Percentiles rank a stretch among this genome's conserved stretches.
These are phyloP conservation scores for Sitobion miscanthi DNA, from an alignment of 1,140 invertebrate species.

Conservation along the genomic window DNA sequence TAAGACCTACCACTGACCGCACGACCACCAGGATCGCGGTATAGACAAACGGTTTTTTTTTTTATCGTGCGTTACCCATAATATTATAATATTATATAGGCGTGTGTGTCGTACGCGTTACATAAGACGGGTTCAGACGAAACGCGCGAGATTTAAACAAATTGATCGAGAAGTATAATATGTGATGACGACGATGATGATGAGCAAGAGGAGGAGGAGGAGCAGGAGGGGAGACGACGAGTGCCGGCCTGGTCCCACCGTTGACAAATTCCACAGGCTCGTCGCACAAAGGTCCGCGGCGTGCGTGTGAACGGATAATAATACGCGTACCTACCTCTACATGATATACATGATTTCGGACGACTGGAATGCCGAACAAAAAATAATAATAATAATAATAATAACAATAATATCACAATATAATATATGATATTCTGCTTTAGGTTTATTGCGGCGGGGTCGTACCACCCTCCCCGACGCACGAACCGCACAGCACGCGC, in stretches of 20 bases:
- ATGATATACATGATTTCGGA: neutral
- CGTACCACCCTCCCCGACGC: slow-evolving; percentile 5
- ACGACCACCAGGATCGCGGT: neutral
- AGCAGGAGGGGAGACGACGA: neutral
- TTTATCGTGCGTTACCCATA: neutral
- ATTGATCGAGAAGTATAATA: neutral
- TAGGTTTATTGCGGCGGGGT: neutral
- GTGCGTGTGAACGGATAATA: neutral
- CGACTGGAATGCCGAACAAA: neutral
- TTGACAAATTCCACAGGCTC: slow-evolving; percentile 3
- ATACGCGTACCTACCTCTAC: neutral
- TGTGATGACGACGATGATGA: neutral
- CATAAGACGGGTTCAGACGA: neutral
- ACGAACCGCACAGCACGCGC: neutral
- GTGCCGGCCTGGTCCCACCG: neutral
- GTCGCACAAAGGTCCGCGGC: slow-evolving; percentile 8
- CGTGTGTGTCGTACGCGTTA: neutral
- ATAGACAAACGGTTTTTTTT: neutral
- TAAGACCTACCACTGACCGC: neutral
- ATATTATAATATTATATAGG: neutral
- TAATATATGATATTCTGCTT: neutral
- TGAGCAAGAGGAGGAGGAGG: neutral
- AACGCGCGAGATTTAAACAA: neutral
- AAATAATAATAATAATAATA: slow-evolving; percentile 7
- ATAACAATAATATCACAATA: neutral